Base-by-base conservation (phyloP, 2,113 vertebrate genomes). In the Cebidichthys violaceus region DNA sequence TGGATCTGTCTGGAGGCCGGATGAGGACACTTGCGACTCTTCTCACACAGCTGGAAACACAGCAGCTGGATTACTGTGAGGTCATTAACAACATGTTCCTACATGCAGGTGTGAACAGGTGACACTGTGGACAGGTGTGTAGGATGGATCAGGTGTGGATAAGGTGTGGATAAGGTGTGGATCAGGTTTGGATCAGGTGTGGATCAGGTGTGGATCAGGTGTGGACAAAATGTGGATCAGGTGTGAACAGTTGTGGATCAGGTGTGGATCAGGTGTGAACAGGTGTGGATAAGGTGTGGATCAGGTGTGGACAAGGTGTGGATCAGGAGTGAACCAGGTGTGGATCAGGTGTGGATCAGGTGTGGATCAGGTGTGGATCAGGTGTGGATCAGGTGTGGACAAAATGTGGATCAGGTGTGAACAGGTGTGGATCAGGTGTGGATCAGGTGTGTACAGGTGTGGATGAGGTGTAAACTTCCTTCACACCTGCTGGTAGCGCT, bases 1-100 rank as follows among this genome's bases (percentile, higher is more conserved):
- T 98, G 96, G 10, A 99, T 99, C 94, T 99, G 98, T 9, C 96
- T 94, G 88, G 94, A 95, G 1, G 96, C 97, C 0, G 97, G 94
- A 47, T 97, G 96, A 65, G 96, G 92, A 0, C 94, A 94, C 13
- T 83, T 88, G 77, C 84, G 85, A 67, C 95, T 95, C 86, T 93
- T 96, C 71, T 92, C 88, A 52, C 97, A 91, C 52, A 99, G 94
- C 60, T 90, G 77, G 9, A 79, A 54, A 70, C n/a, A 80, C 17
- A 69, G 1, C 2, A 29, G 33, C 29, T 5, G 57, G 74, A 27
- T 81, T 33, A 81, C 50, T 52, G 50, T 8, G 8, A 52, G 20
- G 20, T 52, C 9, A 52, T 9, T 52, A 52, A 9, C 50, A 17
- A 11, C 39, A 41, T 41, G 45, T 17, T 47, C 45, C 45, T 47